phyloP scores from a whole-genome alignment of 2,888 invertebrate genomes.

The Caenorhabditis wallacei region DNA sequence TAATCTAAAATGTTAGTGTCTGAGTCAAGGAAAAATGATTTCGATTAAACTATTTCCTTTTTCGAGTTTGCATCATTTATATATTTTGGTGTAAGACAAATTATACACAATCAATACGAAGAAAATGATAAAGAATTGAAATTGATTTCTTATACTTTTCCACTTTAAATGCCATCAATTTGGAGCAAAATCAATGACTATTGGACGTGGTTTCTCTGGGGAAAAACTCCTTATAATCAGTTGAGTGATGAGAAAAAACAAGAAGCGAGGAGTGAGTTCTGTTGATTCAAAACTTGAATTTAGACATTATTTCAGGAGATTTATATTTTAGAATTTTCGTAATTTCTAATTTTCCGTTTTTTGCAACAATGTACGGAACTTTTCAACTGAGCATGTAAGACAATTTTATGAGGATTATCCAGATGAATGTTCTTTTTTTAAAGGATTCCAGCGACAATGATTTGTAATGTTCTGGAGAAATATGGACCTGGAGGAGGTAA shows the following conservation, averaged over 20 bases:
- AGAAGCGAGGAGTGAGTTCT: constrained; percentile 38
- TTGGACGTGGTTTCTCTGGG: constrained; percentile 50
- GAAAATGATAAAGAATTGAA: background rate
- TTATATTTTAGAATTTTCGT: constrained; percentile 38
- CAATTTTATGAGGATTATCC: background rate
- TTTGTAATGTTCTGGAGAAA: background rate
- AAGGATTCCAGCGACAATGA: background rate
- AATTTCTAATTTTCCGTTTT: constrained; percentile 23
- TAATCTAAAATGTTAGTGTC: too few relatives aligned
- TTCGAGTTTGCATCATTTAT: constrained; percentile 23
- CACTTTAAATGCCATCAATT: constrained; percentile 38
- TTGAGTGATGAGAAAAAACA: constrained; percentile 19
- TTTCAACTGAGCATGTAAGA: background rate
- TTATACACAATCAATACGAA: too few relatives aligned
- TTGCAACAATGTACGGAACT: constrained; percentile 5
- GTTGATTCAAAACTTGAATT: background rate
- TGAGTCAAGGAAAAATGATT: too few relatives aligned
- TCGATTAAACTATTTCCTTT: constrained; percentile 11
- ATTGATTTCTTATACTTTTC: background rate
- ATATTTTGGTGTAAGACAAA: too few relatives aligned
- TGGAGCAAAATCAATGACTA: constrained; percentile 44
- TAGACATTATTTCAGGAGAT: constrained; percentile 18
- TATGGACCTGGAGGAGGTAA: background rate
- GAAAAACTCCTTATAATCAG: constrained; percentile 32
- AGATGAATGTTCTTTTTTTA: background rate